Evolutionary conservation across 2,797 vertebrate species (phyloP), one percentile per base, ranked within the genome.

Genomic region (Dryobates pubescens): DNA sequence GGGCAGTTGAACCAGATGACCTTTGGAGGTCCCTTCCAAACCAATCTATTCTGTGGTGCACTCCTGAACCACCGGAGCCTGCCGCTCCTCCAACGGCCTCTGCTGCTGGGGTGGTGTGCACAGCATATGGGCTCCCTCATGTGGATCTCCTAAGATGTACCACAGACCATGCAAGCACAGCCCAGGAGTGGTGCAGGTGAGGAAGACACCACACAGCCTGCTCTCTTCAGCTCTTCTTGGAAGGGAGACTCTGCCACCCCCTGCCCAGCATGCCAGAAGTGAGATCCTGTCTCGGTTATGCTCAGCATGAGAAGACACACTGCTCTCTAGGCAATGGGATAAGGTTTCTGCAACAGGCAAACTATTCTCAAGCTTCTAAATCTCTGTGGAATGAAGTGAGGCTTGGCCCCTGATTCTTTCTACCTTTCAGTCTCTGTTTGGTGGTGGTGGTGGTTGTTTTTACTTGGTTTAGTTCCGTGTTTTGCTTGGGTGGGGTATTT

Each of bases 41-140:
- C 16, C 41, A 8, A 43, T 43, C 41, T 43, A 43, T 16, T 43
- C 41, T 43, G 14, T 43, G 41, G 41, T 13, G 34, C 15, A 2
- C 15, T 63, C 53, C 36, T 2, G 9, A 51, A 19, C 14, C 54
- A 34, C 23, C 57, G 0, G 9, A 84, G 47, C 53, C 54, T 3
- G 18, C 26, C 9, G 1, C 75, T 67, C 30, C 18, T 18, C 47
- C 58, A 38, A 6, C 19, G 67, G 68, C 49, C 79, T 30, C 17
- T 19, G 49, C 30, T 2, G 7, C 24, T 18, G 3, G 2, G 4
- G 45, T n/a, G 67, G 63, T 29, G 59, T 88, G 41, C 68, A 4
- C 68, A 87, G 88, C 79, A 79, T 71, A 72, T 54, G 82, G 82
- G 92, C 90, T 94, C 92, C 90, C 92, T 94, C 94, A 38, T 79